Percentiles rank a stretch among this genome's conserved stretches.
Evolutionary conservation across 2,888 invertebrate species (phyloP).

Genomic region (Dinocampus coccinellae): DNA sequence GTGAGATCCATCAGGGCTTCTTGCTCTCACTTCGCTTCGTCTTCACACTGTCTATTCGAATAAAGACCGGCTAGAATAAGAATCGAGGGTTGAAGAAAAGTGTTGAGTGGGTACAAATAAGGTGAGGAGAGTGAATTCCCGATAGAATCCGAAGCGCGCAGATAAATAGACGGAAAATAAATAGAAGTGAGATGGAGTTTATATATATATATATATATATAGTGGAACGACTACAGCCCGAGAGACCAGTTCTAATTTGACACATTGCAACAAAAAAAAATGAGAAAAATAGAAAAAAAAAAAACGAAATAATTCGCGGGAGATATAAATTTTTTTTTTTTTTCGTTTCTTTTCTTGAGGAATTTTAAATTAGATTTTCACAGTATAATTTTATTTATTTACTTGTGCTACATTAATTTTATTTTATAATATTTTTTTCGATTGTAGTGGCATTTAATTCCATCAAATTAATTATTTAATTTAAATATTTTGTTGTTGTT

Average conservation of each 20-base stretch:
- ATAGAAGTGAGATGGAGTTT: not conserved
- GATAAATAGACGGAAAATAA: constrained; percentile 18
- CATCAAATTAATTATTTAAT: not conserved
- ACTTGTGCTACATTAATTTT: not conserved
- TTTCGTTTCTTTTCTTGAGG: too few species aligned
- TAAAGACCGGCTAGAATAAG: constrained; percentile 54
- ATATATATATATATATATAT: not conserved
- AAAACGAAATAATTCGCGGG: not conserved
- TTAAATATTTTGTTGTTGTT: not conserved
- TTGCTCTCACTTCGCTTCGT: not conserved
- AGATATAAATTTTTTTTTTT: not conserved
- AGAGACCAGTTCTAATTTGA: not conserved
- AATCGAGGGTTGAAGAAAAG: constrained; percentile 45
- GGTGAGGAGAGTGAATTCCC: constrained; percentile 27
- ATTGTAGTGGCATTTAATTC: too few species aligned
- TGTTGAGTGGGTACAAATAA: constrained; percentile 48
- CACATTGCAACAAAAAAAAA: not conserved
- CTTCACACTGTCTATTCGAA: constrained; percentile 44
- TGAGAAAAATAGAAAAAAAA: not conserved
- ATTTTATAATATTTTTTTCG: not conserved
- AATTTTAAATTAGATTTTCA: not conserved
- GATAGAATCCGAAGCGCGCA: constrained; percentile 19
- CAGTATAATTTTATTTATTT: not conserved
- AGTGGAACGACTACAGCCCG: not conserved
- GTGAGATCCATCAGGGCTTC: constrained; percentile 5